phyloP scores from a whole-genome alignment of 2,888 invertebrate species.

The Yponomeuta sedellus region DNA sequence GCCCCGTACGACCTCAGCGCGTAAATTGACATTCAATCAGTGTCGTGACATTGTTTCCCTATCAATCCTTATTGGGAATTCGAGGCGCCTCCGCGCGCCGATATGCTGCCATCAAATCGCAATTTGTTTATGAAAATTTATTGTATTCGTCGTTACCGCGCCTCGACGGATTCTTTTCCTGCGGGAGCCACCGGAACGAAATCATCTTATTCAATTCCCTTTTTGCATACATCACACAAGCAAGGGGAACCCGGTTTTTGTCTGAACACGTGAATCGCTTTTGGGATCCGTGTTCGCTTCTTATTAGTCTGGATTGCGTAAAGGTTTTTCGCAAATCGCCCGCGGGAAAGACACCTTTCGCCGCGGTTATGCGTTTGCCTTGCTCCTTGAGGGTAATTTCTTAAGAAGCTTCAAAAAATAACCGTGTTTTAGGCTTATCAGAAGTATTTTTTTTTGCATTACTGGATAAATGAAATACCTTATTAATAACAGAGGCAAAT shows the following conservation, averaged over 20 bases:
- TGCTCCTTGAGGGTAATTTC: slow-evolving; percentile 14
- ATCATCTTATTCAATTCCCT: slow-evolving; percentile 77
- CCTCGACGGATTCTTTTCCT: slow-evolving; percentile 64
- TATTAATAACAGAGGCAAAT: too few species aligned
- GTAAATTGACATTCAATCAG: slow-evolving; percentile 73
- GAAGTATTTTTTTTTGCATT: not conserved
- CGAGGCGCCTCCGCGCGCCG: slow-evolving; percentile 41
- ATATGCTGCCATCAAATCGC: slow-evolving; percentile 71
- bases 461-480: too few species aligned
- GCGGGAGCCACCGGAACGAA: slow-evolving; percentile 70
- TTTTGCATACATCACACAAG: slow-evolving; percentile 74
- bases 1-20: slow-evolving; percentile 36
- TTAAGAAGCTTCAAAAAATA: slow-evolving; percentile 1
- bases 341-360: slow-evolving; percentile 30
- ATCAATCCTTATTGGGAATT: slow-evolving; percentile 73
- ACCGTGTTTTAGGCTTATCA: not conserved
- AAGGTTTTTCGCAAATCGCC: slow-evolving; percentile 63
- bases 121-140: slow-evolving; percentile 78
- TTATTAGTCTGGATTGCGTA: slow-evolving; percentile 70
- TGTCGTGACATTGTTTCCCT: slow-evolving; percentile 72
- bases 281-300: slow-evolving; percentile 67
- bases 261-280: slow-evolving; percentile 74
- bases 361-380: slow-evolving; percentile 16
- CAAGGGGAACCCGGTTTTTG: slow-evolving; percentile 64
- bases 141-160: slow-evolving; percentile 74